These are phyloP conservation scores for Echiichthys vipera DNA, from an alignment of 2,797 vertebrate genomes.

Conservation along the genomic window DNA sequence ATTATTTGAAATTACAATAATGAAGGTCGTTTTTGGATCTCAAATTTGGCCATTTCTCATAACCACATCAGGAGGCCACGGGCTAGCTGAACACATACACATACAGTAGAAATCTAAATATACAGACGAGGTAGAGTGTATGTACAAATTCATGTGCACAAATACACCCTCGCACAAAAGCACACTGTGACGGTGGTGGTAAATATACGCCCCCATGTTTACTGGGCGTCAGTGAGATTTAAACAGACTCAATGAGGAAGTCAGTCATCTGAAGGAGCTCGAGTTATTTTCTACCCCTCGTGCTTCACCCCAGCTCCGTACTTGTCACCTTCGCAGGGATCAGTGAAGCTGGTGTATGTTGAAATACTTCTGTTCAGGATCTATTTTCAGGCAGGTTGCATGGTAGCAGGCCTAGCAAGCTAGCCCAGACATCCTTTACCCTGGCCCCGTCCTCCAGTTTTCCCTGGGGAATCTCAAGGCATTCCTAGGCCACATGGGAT, in stretches of 20 bases:
- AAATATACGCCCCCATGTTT: constrained; percentile 15
- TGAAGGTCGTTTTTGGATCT: constrained; percentile 56
- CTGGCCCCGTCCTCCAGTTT: too few species aligned
- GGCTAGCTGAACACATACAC: constrained; percentile 14
- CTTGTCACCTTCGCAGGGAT: background rate
- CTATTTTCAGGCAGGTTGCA: background rate
- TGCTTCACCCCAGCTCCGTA: background rate
- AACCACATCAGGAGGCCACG: background rate
- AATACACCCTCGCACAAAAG: background rate
- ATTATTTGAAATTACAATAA: constrained; percentile 67
- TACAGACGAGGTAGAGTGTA: constrained; percentile 1
- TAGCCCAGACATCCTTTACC: background rate
- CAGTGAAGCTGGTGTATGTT: background rate
- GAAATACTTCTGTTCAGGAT: background rate
- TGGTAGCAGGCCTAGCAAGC: background rate
- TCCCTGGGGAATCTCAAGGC: background rate
- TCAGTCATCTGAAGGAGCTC: background rate
- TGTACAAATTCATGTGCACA: background rate
- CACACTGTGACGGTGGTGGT: background rate
- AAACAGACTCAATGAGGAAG: background rate
- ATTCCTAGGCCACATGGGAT: background rate
- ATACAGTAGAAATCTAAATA: constrained; percentile 29
- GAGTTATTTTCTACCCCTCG: background rate
- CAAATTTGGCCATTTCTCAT: constrained; percentile 24
- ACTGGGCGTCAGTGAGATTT: background rate